These are phyloP conservation scores for Monoplex corrugatus DNA, from an alignment of 2,888 invertebrate species.

Conservation along the genomic window DNA sequence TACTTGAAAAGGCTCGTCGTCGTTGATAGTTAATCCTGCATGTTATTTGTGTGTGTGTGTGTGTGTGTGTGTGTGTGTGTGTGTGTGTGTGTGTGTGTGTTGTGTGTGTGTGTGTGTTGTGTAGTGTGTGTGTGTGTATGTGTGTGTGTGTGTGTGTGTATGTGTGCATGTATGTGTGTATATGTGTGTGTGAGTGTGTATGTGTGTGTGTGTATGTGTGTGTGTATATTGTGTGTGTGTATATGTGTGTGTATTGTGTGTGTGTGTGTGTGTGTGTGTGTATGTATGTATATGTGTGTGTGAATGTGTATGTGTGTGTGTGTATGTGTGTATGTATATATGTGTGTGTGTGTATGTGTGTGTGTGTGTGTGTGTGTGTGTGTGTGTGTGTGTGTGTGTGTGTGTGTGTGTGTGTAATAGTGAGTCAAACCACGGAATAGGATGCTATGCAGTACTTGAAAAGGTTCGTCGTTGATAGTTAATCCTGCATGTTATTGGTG, in stretches of 20 bases:
- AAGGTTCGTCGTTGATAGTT: no score
- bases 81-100: neutral
- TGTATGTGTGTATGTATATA: no score
- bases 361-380: slow-evolving; percentile 6
- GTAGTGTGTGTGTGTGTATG: neutral
- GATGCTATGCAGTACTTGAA: no score
- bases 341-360: slow-evolving; percentile 1
- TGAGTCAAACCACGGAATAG: no score
- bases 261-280: slow-evolving; percentile 2
- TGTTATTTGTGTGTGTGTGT: neutral
- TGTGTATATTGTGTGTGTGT: slow-evolving; percentile 2
- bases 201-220: slow-evolving; percentile 1
- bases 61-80: slow-evolving; percentile 12
- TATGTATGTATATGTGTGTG: neutral
- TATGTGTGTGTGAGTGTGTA: neutral
- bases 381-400: neutral
- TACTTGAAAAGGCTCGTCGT: no score
- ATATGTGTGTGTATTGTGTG: neutral
- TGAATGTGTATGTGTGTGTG: neutral
- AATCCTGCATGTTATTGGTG: no score
- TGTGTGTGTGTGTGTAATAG: neutral
- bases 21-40: no score
- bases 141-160: neutral
- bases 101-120: neutral
- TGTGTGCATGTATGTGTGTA: neutral